Conservation (phyloP, 2,113 vertebrate species). For the Protobothrops flavoviridis region DNA sequence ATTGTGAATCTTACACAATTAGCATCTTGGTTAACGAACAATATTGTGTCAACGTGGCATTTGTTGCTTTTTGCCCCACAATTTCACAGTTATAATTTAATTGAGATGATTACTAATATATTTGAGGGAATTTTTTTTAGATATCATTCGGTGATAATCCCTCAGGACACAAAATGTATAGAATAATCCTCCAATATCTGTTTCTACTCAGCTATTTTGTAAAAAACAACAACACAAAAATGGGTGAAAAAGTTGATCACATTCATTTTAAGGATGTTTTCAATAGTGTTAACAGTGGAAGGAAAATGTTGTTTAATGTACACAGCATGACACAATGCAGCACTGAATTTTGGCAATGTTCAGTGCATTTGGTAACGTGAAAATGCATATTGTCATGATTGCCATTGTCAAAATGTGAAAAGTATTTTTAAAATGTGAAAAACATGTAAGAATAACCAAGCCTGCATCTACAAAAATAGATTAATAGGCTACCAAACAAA, state of each 20-base stretch:
- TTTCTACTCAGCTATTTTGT: conserved; percentile 50
- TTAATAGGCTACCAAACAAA: neutral
- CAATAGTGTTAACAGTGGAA: conserved; percentile 39
- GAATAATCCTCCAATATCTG: conserved; percentile 35
- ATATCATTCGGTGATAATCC: conserved; percentile 53
- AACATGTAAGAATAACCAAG: neutral
- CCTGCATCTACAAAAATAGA: neutral
- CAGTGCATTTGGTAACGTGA: neutral
- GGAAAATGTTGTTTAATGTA: neutral
- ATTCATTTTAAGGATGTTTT: conserved; percentile 42
- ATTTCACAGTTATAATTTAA: conserved; percentile 66
- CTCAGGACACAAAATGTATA: conserved; percentile 47
- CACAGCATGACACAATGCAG: neutral
- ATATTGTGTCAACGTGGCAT: conserved; percentile 68
- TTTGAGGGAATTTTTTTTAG: conserved; percentile 42
- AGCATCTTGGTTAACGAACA: conserved; percentile 68
- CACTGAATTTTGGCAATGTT: neutral
- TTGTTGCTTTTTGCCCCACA: conserved; percentile 63
- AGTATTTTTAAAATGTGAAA: neutral
- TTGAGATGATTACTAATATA: conserved; percentile 69
- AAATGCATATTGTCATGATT: neutral
- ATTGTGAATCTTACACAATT: conserved; percentile 62
- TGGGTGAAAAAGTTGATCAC: conserved; percentile 56
- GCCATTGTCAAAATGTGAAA: neutral
- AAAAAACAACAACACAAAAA: conserved; percentile 30